Conservation (phyloP, 2,113 vertebrate genomes). For the Verasper variegatus region DNA sequence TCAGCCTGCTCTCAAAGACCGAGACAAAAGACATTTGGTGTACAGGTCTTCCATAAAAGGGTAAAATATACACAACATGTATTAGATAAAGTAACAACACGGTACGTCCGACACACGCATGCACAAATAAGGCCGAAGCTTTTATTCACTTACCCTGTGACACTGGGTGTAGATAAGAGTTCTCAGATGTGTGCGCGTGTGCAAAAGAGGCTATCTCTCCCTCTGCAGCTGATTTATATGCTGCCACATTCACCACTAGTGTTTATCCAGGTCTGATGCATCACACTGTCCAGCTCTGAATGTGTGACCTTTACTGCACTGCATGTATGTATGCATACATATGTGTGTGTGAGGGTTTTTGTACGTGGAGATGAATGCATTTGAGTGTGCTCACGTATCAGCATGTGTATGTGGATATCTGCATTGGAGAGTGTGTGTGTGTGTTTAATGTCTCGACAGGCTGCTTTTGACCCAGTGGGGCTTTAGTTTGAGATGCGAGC, state of each 20-base stretch:
- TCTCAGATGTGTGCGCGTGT: conserved; percentile 33
- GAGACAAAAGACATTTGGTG: not conserved
- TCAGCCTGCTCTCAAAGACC: conserved; percentile 2
- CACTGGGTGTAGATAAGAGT: conserved; percentile 68
- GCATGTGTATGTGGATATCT: not conserved
- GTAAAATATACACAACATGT: conserved; percentile 29
- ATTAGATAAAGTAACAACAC: conserved; percentile 51
- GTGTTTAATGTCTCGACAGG: conserved; percentile 3
- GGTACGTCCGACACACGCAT: conserved; percentile 15
- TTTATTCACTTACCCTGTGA: conserved; percentile 55
- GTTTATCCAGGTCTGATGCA: conserved; percentile 66
- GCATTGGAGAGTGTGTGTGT: not conserved
- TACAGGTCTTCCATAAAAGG: conserved; percentile 9
- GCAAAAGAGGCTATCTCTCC: conserved; percentile 40
- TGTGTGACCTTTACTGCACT: conserved; percentile 72
- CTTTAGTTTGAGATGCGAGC: conserved; percentile 50
- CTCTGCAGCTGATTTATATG: conserved; percentile 69
- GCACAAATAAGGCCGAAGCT: conserved; percentile 21
- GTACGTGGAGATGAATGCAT: conserved; percentile 11
- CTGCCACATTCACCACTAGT: conserved; percentile 51
- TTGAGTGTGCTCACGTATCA: not conserved
- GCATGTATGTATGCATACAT: conserved; percentile 48
- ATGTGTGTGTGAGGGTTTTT: not conserved
- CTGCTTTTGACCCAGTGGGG: conserved; percentile 43
- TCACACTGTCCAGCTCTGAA: conserved; percentile 54